A percentile compares a stretch with the other conserved stretches of the same genome.
Evolutionary conservation across 2,113 vertebrate genomes (phyloP).

Genomic region (rat (Rattus norvegicus)): GRCr8 NC_086019.1:137847001-137847500

Average conservation of each 20-base stretch:
- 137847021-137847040: background rate
- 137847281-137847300: background rate
- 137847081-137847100: background rate
- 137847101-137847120: background rate
- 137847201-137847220: background rate
- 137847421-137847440: background rate
- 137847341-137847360: background rate
- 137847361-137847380: background rate
- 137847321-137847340: background rate
- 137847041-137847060: background rate
- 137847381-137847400: background rate
- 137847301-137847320: background rate
- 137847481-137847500: slow-evolving; percentile 23
- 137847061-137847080: background rate
- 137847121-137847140: background rate
- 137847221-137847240: background rate
- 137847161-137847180: background rate
- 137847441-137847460: background rate
- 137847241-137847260: background rate
- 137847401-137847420: background rate
- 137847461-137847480: slow-evolving; percentile 8
- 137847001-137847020: slow-evolving; percentile 55
- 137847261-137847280: background rate
- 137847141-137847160: background rate
- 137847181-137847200: background rate